Evolutionary conservation across 2,113 vertebrate genomes (phyloP), one percentile per base, ranked within the genome.

Genomic region (Calonectris borealis): DNA sequence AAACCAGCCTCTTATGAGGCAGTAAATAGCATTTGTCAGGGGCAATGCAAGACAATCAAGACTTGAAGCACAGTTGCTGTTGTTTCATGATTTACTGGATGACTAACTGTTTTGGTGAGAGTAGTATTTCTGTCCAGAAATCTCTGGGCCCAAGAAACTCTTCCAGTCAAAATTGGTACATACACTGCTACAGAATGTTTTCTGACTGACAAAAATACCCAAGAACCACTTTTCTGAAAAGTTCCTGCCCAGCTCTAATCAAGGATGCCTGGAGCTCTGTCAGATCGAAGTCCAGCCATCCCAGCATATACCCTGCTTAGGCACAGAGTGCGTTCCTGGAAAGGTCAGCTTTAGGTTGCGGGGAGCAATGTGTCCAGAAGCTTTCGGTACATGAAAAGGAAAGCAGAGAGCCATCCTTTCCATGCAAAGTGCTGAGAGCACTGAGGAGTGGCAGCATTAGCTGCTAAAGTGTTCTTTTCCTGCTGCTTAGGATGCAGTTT

Each of bases 271-370:
- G 51, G 65, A 76, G 80, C 60, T 86, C 36, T 60, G 32, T 34
- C 52, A 24, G 76, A 27, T 9, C 0, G 1, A 54, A 20, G 32
- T 65, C 51, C 17, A 34, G 20, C 38, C 57, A 20, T 52, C 26
- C 24, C 68, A 51, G 46, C 46, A 31, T 9, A 13, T 12, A 26
- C 24, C 22, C 51, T 1, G 1, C 2, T 1, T 12, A 25, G 0
- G 7, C 34, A 44, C 27, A 69, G 40, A 34, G 25, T 25, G 36
- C 0, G 0, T 55, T 64, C 76, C 54, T 83, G 75, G 64, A 55
- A 77, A 16, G 44, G 19, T 52, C 69, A 55, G 70, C 57, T 51
- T 61, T 16, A 49, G 20, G 52, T 11, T 81, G 26, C 11, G 16
- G 34, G 48, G 13, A 76, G 58, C 44, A 71, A 22, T 54, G 60